phyloP scores from a whole-genome alignment of 2,797 vertebrate species.

The Cyprinodon diabolis region DNA sequence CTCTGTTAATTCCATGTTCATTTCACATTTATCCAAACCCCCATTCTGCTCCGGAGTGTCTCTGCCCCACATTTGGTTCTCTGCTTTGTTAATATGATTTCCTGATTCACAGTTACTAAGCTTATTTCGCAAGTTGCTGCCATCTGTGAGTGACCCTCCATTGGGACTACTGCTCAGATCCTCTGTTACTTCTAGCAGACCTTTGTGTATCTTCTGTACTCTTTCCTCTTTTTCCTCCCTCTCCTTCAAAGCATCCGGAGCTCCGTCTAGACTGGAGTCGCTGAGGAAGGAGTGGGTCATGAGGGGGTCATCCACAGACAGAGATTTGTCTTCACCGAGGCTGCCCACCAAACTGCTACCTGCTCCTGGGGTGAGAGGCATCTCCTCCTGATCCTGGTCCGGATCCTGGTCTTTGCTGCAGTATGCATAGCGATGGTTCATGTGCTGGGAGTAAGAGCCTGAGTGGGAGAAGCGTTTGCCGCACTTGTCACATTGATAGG shows the following conservation, averaged over 20 bases:
- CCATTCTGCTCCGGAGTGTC: constrained; percentile 48
- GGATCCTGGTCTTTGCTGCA: constrained; percentile 82
- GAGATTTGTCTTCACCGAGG: constrained; percentile 53
- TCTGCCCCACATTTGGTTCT: constrained; percentile 45
- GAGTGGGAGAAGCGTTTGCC: constrained; percentile 89
- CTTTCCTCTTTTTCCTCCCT: constrained; percentile 70
- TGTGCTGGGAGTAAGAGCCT: constrained; percentile 88
- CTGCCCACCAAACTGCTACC: constrained; percentile 25
- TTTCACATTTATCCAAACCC: constrained; percentile 68
- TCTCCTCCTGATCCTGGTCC: constrained; percentile 76
- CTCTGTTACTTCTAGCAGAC: constrained; percentile 23
- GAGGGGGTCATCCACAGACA: constrained; percentile 69
- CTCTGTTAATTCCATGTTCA: constrained; percentile 58
- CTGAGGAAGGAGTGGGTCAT: constrained; percentile 77
- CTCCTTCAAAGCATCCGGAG: constrained; percentile 60
- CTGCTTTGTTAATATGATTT: constrained; percentile 28
- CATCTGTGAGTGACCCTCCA: constrained; percentile 30
- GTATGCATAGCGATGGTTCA: constrained; percentile 89
- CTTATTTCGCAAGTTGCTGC: constrained; percentile 24
- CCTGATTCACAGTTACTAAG: constrained; percentile 35
- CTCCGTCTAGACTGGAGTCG: constrained; percentile 80
- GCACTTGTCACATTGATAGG: constrained; percentile 87
- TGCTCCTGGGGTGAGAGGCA: constrained; percentile 52
- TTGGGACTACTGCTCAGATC: constrained; percentile 27
- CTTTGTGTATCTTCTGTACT: constrained; percentile 22